Base-by-base conservation (phyloP, 2,797 vertebrate species). In the Pantherophis vulpinus region DNA sequence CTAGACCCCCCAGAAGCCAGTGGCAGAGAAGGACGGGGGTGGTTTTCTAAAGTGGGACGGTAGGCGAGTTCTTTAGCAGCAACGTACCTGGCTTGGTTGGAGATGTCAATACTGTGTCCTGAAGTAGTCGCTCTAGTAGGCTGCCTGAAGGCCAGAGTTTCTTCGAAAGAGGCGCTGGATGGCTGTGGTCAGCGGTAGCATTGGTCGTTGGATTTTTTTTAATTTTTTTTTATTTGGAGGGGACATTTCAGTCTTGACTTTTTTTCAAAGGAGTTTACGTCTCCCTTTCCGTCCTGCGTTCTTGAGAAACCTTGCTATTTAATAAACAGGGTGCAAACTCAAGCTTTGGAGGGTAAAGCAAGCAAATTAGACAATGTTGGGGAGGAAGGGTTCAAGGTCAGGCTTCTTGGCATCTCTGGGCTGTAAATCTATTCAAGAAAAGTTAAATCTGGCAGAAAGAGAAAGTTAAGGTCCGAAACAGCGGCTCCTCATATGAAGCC, bases 381-480 rank as follows among this genome's bases (percentile, higher is more conserved):
- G 29, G 37, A 51, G 54, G 54, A 47, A 83, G 20, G 23, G 56
- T 23, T 59, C 56, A 86, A 66, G 93, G 60, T 91, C 94, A 86
- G 10, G 66, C n/a, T 91, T 90, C 42, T 47, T 92, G 18, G 63
- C 94, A 93, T 91, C 79, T 23, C 91, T 47, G 74, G 27, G 74
- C 13, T 83, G 61, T 32, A 87, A 63, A 92, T 61, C 87, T 94
- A 87, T 92, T 74, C 61, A 56, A 20, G 90, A 18, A 95, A 96
- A 96, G 92, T 97, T 54, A 96, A n/a, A 27, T 86, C 70, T 87
- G 25, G 93, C 92, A 92, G 94, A 93, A 79, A 86, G 5, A 4
- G 54, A 91, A 87, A 89, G 86, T 9, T 55, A 7, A 92, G 90
- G 12, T 89, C 25, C 25, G 20, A 37, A 27, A 23, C 6, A 25